A percentile compares a stretch with the other conserved stretches of the same genome.
These are phyloP conservation scores for Epizoanthus rinbou DNA, from an alignment of 92 coral and sea anemone genomes.

Conservation along the genomic window DNA sequence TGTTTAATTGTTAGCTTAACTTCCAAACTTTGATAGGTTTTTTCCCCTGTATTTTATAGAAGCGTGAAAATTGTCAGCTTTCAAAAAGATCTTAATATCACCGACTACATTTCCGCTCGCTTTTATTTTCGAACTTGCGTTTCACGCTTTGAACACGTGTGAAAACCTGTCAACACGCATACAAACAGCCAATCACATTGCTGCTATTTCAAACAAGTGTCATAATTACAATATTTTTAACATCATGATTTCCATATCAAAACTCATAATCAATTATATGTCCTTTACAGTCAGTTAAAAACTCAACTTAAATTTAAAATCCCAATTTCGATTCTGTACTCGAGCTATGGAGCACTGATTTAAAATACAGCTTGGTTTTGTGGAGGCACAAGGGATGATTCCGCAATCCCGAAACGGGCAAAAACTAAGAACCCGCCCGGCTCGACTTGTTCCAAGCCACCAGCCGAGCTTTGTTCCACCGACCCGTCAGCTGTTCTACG, in stretches of 20 bases:
- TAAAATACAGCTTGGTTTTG: background rate
- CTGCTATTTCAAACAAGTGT: background rate
- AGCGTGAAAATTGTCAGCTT: background rate
- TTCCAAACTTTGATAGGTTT: background rate
- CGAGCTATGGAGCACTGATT: background rate
- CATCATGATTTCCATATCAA: slow-evolving; percentile 2
- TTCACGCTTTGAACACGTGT: slow-evolving; percentile 18
- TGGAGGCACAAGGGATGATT: slow-evolving; percentile 8
- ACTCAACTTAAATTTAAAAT: background rate
- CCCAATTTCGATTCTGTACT: background rate
- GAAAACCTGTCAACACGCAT: slow-evolving; percentile 1
- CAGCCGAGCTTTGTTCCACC: background rate
- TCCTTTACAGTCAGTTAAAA: background rate
- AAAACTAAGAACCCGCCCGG: background rate
- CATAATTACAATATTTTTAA: slow-evolving; percentile 24
- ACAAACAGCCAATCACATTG: slow-evolving; percentile 24
- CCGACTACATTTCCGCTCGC: background rate
- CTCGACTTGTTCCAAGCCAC: background rate
- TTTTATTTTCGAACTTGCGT: background rate
- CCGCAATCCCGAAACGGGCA: background rate
- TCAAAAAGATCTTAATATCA: no score
- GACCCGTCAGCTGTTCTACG: background rate
- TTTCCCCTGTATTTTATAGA: background rate
- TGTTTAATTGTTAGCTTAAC: no score
- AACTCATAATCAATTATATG: background rate